Percentiles rank a stretch among this genome's conserved stretches.
Conservation (phyloP, 30 jellyfish, hydroid and myxozoan species). For the Aurelia sp. region DNA sequence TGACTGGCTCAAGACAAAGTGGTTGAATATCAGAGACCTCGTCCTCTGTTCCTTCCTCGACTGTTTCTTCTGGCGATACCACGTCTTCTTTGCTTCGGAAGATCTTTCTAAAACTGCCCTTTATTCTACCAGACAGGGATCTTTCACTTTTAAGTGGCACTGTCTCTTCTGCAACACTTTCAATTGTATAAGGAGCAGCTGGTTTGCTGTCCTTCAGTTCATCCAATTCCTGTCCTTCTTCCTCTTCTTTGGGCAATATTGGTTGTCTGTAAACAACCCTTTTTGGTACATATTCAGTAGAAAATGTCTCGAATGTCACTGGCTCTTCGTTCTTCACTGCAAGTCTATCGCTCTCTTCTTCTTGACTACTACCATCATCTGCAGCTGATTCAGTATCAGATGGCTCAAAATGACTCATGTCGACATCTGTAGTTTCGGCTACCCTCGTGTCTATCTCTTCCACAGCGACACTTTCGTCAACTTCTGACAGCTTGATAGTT, state of each 20-base stretch:
- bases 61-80: background rate
- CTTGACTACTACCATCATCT: background rate
- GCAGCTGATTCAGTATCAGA: too few species aligned
- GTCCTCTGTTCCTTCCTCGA: slow-evolving; percentile 2
- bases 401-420: background rate
- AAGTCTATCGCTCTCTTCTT: background rate
- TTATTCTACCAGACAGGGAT: background rate
- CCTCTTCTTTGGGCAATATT: background rate
- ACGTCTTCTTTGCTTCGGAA: background rate
- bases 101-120: background rate
- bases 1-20: slow-evolving; percentile 1
- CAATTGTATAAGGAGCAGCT: background rate
- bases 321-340: background rate
- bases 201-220: background rate
- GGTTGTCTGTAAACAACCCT: slow-evolving; percentile 20
- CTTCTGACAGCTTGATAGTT: too few species aligned
- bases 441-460: slow-evolving; percentile 6
- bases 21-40: slow-evolving; percentile 6
- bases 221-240: background rate
- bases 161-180: background rate
- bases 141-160: background rate
- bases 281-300: background rate
- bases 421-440: background rate
- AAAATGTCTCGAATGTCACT: background rate
- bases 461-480: background rate